These are phyloP conservation scores for Actenoides hombroni DNA, from an alignment of 2,113 vertebrate species.

Conservation along the genomic window DNA sequence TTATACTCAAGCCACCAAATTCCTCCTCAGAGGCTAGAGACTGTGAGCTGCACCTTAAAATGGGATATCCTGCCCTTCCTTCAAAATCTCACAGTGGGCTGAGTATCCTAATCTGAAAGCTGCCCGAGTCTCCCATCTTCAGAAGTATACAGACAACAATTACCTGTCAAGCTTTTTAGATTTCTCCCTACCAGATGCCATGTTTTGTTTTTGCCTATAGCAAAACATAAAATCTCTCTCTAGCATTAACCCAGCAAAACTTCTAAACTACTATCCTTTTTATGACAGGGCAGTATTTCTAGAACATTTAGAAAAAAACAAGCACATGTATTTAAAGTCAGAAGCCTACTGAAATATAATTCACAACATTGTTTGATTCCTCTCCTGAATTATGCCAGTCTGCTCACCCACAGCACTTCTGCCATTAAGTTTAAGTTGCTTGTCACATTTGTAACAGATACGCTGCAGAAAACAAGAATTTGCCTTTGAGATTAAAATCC, in stretches of 20 bases:
- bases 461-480: background rate
- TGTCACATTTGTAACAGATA: background rate
- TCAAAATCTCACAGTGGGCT: background rate
- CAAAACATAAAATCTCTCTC: background rate
- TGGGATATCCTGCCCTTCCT: background rate
- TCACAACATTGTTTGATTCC: background rate
- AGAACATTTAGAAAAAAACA: background rate
- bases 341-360: background rate
- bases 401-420: background rate
- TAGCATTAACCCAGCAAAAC: background rate
- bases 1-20: background rate
- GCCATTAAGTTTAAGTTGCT: background rate
- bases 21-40: background rate
- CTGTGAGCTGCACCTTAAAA: background rate
- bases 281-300: background rate
- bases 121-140: background rate
- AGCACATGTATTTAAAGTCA: background rate
- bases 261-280: background rate
- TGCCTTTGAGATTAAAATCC: background rate
- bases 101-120: background rate
- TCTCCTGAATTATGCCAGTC: background rate
- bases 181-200: background rate
- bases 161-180: background rate
- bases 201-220: background rate
- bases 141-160: background rate